Evolutionary conservation across 2,797 vertebrate genomes (phyloP).

Genomic region (Brotula barbata): DNA sequence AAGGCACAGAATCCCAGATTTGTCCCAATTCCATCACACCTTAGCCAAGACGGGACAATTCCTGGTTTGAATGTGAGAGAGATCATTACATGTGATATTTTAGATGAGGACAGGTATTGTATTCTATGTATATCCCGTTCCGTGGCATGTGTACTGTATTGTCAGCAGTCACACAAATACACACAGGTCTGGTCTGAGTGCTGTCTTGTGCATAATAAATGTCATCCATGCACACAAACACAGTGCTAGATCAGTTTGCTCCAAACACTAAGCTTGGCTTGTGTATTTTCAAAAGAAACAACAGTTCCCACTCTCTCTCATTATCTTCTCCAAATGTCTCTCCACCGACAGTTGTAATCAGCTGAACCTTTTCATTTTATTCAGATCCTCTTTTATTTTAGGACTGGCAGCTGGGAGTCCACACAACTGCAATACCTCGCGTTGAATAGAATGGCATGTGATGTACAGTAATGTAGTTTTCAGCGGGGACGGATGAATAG

Average conservation of each 20-base stretch:
- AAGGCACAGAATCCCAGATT: too few relatives aligned
- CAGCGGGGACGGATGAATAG: background rate
- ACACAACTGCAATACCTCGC: constrained; percentile 11
- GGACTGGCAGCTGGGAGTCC: constrained; percentile 14
- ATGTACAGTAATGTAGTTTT: background rate
- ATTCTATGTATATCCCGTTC: background rate
- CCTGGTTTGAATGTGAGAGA: background rate
- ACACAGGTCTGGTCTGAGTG: constrained; percentile 25
- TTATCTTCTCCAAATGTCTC: constrained; percentile 35
- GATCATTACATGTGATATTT: background rate
- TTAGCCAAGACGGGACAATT: too few relatives aligned
- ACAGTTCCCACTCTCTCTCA: constrained; percentile 40
- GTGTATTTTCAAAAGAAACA: constrained; percentile 45
- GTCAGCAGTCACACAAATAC: constrained; percentile 10
- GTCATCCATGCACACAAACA: constrained; percentile 19
- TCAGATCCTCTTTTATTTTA: constrained; percentile 34
- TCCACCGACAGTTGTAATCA: constrained; percentile 42
- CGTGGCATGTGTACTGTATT: background rate
- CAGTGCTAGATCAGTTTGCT: constrained; percentile 29
- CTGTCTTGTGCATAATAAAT: constrained; percentile 35
- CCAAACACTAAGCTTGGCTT: constrained; percentile 31
- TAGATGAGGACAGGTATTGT: constrained; percentile 5
- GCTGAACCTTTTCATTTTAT: constrained; percentile 49
- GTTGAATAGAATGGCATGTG: constrained; percentile 52
- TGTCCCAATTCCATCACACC: too few relatives aligned